Base-by-base conservation (phyloP, 1,140 invertebrate species). In the Nautilus pompilius region DNA sequence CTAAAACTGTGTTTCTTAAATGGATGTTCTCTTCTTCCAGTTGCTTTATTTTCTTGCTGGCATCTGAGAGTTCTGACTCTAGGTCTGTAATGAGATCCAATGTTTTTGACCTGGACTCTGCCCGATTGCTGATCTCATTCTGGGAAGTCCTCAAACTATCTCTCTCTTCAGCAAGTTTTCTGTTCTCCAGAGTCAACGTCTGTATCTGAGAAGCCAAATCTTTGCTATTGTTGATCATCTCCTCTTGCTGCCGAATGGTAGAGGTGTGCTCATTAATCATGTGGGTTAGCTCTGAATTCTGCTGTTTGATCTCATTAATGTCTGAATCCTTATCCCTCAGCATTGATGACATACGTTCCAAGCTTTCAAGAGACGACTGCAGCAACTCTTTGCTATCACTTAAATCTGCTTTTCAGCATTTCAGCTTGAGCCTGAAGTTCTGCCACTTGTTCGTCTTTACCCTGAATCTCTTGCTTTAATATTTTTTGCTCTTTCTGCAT, bases 51-150 rank as follows among this genome's bases (percentile, higher is more conserved):
- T 49, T 70, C 3, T 63, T 51, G 3, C 56, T 63, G 4, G 65
- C 45, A 24, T 34, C 34, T 1, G 17, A 49, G 8, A 74, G 58
- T 34, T 72, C 71, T 13, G 60, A 56, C 34, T 77, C 63, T 29
- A 72, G 55, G n/a, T 72, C 41, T 33, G 71, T 62, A 15, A 71
- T 61, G 13, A 66, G 58, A 53, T 67, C 63, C 15, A 71, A 26
- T 34, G 59, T 69, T 49, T 68, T 58, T 0, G 58, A 33, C 10
- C 57, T 24, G 1, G 2, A 36, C 30, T 45, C 15, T 22, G 24
- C 51, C 17, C 30, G n/a, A 4, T 60, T 53, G 46, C 59, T 54
- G 24, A 32, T 58, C 1, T 66, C 59, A 5, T 61, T 53, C 36
- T 22, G 49, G 45, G n/a, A 30, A 8, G 28, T 20, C 33, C 20